phyloP scores from a whole-genome alignment of 2,113 vertebrate genomes.

The Cyanistes caeruleus region DNA sequence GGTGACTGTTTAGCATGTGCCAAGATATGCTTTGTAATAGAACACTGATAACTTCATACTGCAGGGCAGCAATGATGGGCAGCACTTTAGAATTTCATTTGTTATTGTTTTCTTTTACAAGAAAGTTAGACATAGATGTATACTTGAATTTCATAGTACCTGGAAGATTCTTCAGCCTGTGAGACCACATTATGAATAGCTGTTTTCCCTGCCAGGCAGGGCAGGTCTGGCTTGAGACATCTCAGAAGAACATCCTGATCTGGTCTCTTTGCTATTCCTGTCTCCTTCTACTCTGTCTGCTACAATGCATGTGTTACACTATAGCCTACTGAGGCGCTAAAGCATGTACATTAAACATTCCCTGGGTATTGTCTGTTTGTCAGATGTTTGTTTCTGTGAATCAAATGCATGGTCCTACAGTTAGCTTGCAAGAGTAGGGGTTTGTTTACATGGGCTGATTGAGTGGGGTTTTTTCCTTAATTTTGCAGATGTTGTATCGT shows the following conservation, averaged over 20 bases:
- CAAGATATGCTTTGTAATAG: background rate
- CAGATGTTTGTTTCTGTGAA: background rate
- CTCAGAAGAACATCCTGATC: background rate
- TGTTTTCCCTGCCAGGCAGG: background rate
- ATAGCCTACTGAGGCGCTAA: background rate
- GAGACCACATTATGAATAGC: background rate
- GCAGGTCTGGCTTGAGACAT: background rate
- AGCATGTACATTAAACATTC: background rate
- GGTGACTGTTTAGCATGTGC: background rate
- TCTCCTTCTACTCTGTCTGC: background rate
- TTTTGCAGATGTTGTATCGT: background rate
- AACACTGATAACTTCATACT: background rate
- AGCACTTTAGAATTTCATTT: background rate
- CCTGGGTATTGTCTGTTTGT: background rate
- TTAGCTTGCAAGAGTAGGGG: background rate
- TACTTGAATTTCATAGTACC: background rate
- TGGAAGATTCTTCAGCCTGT: background rate
- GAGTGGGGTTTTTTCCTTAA: background rate
- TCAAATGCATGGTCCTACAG: background rate
- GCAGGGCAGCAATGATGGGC: background rate
- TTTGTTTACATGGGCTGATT: background rate
- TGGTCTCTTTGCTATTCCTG: background rate
- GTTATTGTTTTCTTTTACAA: background rate
- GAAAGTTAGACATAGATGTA: background rate
- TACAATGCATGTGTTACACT: accelerated